Evolutionary conservation across 2,888 invertebrate species (phyloP).

Genomic region (Drosophila hamatofila): DNA sequence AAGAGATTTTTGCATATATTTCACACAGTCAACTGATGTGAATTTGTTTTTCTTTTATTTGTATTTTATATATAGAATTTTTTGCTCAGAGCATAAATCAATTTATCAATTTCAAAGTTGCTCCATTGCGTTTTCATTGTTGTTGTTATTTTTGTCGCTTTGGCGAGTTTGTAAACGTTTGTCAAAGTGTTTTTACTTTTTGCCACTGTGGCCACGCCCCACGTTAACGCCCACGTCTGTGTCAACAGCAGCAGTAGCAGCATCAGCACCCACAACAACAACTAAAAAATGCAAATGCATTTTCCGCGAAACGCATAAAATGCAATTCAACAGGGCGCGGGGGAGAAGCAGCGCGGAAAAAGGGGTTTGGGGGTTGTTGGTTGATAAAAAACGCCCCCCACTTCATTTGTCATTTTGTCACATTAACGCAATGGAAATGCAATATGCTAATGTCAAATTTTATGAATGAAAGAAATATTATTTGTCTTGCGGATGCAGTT

Average conservation of each 20-base stretch:
- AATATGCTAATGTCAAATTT: conserved; percentile 81
- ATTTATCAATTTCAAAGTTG: conserved; percentile 79
- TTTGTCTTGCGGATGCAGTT: conserved; percentile 58
- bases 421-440: conserved; percentile 84
- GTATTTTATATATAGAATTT: conserved; percentile 28
- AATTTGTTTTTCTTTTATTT: background rate
- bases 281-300: conserved; percentile 70
- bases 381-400: conserved; percentile 25
- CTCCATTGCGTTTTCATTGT: conserved; percentile 42
- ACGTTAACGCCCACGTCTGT: conserved; percentile 18
- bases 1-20: conserved; percentile 55
- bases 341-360: too few species aligned
- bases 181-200: conserved; percentile 78
- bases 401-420: conserved; percentile 84
- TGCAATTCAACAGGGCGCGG: conserved; percentile 12
- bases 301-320: conserved; percentile 72
- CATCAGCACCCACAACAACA: conserved; percentile 28
- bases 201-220: conserved; percentile 40
- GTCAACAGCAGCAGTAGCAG: conserved; percentile 47
- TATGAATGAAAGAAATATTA: conserved; percentile 73
- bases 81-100: conserved; percentile 71
- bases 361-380: background rate
- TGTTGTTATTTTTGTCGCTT: conserved; percentile 52
- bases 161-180: conserved; percentile 74
- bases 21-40: conserved; percentile 11